Conservation (phyloP, 2,113 vertebrate genomes). For the Poeciliopsis turrubarensis region DNA sequence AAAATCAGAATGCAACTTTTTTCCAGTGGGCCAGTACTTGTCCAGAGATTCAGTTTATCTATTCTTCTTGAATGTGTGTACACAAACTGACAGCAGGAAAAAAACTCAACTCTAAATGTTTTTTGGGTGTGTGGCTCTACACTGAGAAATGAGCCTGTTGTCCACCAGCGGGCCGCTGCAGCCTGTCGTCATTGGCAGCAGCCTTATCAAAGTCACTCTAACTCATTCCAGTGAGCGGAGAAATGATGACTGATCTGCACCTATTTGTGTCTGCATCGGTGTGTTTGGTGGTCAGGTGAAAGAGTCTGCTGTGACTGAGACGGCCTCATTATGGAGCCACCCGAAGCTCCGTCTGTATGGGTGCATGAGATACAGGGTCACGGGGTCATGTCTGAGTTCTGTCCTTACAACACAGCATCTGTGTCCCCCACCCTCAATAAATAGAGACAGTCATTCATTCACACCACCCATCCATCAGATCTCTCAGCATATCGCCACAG, state of each 20-base stretch:
- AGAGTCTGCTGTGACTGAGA: conserved; percentile 64
- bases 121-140: neutral
- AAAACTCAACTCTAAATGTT: neutral
- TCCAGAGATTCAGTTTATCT: too few species aligned
- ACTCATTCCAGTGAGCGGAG: conserved; percentile 49
- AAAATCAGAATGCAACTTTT: too few species aligned
- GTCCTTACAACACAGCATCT: conserved; percentile 78
- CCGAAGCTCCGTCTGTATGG: conserved; percentile 22
- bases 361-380: conserved; percentile 55
- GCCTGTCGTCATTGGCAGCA: conserved; percentile 29
- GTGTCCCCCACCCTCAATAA: conserved; percentile 80
- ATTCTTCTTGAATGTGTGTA: neutral
- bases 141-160: neutral
- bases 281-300: conserved; percentile 60
- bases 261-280: conserved; percentile 42
- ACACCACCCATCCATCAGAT: conserved; percentile 78
- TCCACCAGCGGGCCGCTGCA: conserved; percentile 10
- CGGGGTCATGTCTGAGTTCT: conserved; percentile 72
- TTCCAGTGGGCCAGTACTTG: too few species aligned
- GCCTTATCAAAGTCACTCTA: conserved; percentile 54
- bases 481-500: conserved; percentile 67
- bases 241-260: conserved; percentile 60
- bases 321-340: conserved; percentile 69
- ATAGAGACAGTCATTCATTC: conserved; percentile 81
- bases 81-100: neutral